Evolutionary conservation across 2,797 vertebrate species (phyloP), one percentile per base, ranked within the genome.

Genomic region (Ctenosaura bakeri): DNA sequence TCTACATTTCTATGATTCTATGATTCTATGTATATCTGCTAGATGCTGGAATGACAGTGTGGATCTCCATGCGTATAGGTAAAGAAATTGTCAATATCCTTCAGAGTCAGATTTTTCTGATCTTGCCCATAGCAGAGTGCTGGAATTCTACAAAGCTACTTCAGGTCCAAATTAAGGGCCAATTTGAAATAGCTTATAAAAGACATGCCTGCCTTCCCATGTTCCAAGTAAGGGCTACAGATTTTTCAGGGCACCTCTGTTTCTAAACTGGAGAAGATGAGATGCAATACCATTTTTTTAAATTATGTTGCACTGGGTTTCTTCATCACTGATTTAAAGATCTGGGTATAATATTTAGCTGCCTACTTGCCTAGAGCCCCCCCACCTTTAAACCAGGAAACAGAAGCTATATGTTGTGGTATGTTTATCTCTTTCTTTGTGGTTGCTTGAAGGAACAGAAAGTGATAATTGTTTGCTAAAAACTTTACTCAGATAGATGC

Each of bases 401-500:
- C 2, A 64, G 59, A 52, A 87, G 2, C 9, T 35, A 12, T 66
- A 24, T 64, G 5, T 20, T 62, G 54, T 87, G 86, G 46, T 56
- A 54, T 54, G n/a, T 73, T 88, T 35, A 82, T 88, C 50, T 56
- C 54, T 54, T 82, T 38, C 66, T 59, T 73, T 88, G 54, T 50
- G 80, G 29, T 7, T 88, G 52, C 52, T n/a, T 74, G 52, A 59
- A 88, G 66, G 38, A 83, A 73, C 32, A 46, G 35, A 50, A 74
- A 73, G 52, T 74, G n/a, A n/a, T 50, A 73, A 42, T 64, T 35
- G 29, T 64, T 69, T 42, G 79, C 13, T 35, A 29, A 77, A 32
- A 77, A 46, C 16, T 10, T 62, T 62, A 86, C 6, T n/a, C 46
- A 85, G 73, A 20, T 12, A 38, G 2, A 76, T 26, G 26, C 35